Conservation (phyloP, 1,140 invertebrate genomes). For the Medauroidea extradentata region DNA sequence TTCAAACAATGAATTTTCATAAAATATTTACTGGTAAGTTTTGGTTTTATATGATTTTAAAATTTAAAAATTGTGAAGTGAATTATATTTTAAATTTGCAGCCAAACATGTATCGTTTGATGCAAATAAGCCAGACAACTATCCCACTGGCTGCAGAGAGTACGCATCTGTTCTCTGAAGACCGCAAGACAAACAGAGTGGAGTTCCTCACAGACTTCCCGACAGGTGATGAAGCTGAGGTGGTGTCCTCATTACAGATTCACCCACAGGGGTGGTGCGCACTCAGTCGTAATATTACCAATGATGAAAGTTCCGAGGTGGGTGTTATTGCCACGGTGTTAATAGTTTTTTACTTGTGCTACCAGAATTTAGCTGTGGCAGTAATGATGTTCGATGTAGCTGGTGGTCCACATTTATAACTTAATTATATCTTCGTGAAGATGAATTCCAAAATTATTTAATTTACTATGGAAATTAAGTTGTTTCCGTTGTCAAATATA, state of each 20-base stretch:
- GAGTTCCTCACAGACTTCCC: constrained; percentile 91
- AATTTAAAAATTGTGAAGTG: too few species aligned
- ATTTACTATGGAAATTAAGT: too few species aligned
- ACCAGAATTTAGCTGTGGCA: too few species aligned
- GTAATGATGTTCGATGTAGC: too few species aligned
- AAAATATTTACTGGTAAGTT: neutral
- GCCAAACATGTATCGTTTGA: constrained; percentile 84
- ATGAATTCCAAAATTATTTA: too few species aligned
- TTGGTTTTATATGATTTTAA: too few species aligned
- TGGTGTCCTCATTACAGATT: constrained; percentile 83
- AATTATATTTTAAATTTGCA: too few species aligned
- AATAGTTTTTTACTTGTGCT: too few species aligned
- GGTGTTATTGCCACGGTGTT: constrained; percentile 10
- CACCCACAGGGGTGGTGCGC: constrained; percentile 90
- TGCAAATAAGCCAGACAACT: constrained; percentile 77
- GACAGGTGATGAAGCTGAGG: constrained; percentile 76
- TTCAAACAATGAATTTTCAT: too few species aligned
- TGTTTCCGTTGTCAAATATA: too few species aligned
- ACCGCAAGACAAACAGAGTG: constrained; percentile 72
- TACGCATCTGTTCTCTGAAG: constrained; percentile 72
- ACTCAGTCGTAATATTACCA: constrained; percentile 79
- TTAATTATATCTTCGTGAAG: too few species aligned
- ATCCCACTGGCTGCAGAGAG: constrained; percentile 73
- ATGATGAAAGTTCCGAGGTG: constrained; percentile 79
- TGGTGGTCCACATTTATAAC: too few species aligned